Percentiles rank a stretch among this genome's conserved stretches.
Conservation (phyloP, 2,888 invertebrate genomes). For the Eubasilissa splendida region DNA sequence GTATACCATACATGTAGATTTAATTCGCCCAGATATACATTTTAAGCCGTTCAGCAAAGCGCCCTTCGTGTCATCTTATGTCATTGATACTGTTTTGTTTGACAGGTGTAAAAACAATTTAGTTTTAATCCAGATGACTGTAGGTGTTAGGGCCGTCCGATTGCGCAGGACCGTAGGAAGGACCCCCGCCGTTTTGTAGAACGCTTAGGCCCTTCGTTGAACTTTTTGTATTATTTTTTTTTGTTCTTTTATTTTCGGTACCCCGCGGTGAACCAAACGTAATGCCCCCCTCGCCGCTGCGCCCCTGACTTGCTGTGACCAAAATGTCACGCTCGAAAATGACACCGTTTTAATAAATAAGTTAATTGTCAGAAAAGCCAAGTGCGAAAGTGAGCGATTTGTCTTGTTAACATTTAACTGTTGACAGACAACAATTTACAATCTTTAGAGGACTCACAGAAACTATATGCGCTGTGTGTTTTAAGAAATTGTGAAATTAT, state of each 20-base stretch:
- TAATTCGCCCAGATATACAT: neutral
- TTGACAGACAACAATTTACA: no score
- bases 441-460: no score
- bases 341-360: no score
- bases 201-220: slow-evolving; percentile 42
- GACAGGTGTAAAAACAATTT: slow-evolving; percentile 36
- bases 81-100: neutral
- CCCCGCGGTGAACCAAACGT: slow-evolving; percentile 40
- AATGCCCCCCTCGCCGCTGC: slow-evolving; percentile 35
- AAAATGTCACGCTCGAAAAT: neutral
- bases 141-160: slow-evolving; percentile 39
- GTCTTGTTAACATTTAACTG: no score
- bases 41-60: no score
- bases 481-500: no score
- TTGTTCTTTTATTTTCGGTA: slow-evolving; percentile 38
- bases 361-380: no score
- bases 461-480: no score
- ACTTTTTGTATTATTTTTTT: slow-evolving; percentile 44
- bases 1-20: no score
- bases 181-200: slow-evolving; percentile 37
- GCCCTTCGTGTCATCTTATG: neutral
- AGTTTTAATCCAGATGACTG: slow-evolving; percentile 7
- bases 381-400: no score
- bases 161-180: slow-evolving; percentile 22
- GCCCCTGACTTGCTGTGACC: slow-evolving; percentile 31